Conservation (phyloP, 1,140 invertebrate genomes). For the Bombus impatiens region DNA sequence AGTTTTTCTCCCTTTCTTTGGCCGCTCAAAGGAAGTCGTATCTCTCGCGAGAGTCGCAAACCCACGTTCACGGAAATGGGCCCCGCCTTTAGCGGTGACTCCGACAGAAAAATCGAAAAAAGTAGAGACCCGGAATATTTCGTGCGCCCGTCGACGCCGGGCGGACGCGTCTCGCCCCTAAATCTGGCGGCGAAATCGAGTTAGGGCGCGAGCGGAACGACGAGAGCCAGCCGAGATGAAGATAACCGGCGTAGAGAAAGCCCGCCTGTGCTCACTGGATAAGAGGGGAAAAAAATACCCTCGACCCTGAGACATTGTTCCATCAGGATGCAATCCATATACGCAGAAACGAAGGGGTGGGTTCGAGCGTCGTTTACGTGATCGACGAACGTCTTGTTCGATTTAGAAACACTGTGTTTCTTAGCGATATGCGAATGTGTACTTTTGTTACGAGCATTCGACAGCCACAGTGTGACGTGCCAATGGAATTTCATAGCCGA, state of each 20-base stretch:
- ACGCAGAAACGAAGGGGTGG: not conserved
- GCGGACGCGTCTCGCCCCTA: constrained; percentile 12
- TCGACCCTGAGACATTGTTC: not conserved
- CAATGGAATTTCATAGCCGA: no score
- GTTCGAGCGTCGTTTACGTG: not conserved
- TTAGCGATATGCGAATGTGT: no score
- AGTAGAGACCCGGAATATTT: constrained; percentile 11
- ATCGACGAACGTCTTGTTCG: not conserved
- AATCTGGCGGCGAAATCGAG: constrained; percentile 63
- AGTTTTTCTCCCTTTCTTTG: not conserved
- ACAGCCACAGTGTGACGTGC: no score
- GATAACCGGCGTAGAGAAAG: constrained; percentile 48
- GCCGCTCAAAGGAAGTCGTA: not conserved
- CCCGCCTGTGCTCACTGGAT: constrained; percentile 56
- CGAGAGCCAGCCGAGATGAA: constrained; percentile 54
- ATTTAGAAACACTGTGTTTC: not conserved
- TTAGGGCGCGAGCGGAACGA: constrained; percentile 18
- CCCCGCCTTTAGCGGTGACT: not conserved
- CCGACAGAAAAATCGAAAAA: constrained; percentile 6
- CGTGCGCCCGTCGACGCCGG: not conserved
- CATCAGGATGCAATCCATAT: not conserved
- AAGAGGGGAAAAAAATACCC: constrained; percentile 51
- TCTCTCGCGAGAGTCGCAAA: constrained; percentile 2
- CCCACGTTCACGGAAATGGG: not conserved
- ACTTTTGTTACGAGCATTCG: no score